Evolutionary conservation across 1,140 invertebrate genomes (phyloP), one percentile per base, ranked within the genome.

Genomic region (Tenebrio molitor): DNA sequence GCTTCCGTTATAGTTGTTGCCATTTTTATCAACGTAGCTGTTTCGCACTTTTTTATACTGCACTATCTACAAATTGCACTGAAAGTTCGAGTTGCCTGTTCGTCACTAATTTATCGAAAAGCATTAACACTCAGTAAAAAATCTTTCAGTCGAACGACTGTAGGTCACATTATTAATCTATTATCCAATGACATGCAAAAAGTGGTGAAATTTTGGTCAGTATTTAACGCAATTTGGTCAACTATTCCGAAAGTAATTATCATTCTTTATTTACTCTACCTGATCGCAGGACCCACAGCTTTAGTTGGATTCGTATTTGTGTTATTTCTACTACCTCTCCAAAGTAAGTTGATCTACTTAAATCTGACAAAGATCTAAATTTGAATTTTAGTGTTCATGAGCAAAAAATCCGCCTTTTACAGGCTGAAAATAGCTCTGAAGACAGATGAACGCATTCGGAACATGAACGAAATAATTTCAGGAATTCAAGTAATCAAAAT

Each of bases 401-500:
- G 91, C 17, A 90, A 88, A 77, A 86, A 88, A 65, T 91, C 91
- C 0, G 88, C 91, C 0, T 84, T 84, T 50, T 86, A 91, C 14
- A 86, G 92, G 71, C 76, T 88, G 44, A 83, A 87, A 71, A 91
- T 90, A 8, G 91, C 93, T 0, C 72, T 86, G 5, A 86, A 88
- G 67, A 95, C 94, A 0, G 95, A 97, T 80, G 89, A 94, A 78
- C 85, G 95, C 69, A 90, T 96, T 0, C 86, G 90, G 63, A 81
- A 95, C 64, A 96, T 96, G 93, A 95, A 93, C 79, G 95, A 97
- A 84, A 93, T 97, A 12, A 90, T 97, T 12, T 88, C 89, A 46
- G 94, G 93, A 0, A 94, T 97, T 76, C 90, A 94, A 81, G 91
- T 95, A 0, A 95, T 97, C 12, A 97, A 96, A 86, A 95, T 96